phyloP scores from a whole-genome alignment of 2,888 invertebrate species.

The Drosophila histrio region DNA sequence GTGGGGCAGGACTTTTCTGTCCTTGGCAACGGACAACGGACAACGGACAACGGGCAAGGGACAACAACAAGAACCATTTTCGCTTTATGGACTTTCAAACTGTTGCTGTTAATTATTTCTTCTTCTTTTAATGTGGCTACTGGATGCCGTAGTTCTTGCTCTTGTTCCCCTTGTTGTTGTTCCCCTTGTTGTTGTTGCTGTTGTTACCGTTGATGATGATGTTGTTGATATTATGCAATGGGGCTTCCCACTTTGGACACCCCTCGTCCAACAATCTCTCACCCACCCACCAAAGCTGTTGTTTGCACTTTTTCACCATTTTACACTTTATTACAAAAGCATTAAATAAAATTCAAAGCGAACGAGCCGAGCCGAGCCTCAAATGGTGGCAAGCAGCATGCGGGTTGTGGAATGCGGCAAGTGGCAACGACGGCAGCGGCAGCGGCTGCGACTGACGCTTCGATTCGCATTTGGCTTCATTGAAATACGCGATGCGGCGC shows the following conservation, averaged over 20 bases:
- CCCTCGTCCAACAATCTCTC: not conserved
- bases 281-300: conserved; percentile 42
- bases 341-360: conserved; percentile 80
- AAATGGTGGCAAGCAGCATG: conserved; percentile 29
- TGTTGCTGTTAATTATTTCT: conserved; percentile 80
- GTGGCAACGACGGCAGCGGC: too few species aligned
- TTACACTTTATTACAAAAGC: conserved; percentile 80
- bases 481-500: conserved; percentile 51
- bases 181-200: conserved; percentile 32
- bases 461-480: conserved; percentile 63
- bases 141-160: conserved; percentile 32
- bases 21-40: not conserved
- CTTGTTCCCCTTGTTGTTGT: conserved; percentile 35
- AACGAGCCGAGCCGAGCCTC: conserved; percentile 66
- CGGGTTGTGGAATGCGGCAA: conserved; percentile 12
- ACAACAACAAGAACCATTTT: conserved; percentile 58
- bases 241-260: conserved; percentile 27
- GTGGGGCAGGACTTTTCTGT: conserved; percentile 19
- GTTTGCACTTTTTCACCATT: conserved; percentile 80
- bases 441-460: conserved; percentile 42
- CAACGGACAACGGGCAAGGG: conserved; percentile 2
- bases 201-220: conserved; percentile 63
- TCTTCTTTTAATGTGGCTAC: conserved; percentile 78
- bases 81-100: conserved; percentile 80
- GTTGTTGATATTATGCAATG: conserved; percentile 75